Base-by-base conservation (phyloP, 2,888 invertebrate species). In the Diplazon laetatorius region DNA sequence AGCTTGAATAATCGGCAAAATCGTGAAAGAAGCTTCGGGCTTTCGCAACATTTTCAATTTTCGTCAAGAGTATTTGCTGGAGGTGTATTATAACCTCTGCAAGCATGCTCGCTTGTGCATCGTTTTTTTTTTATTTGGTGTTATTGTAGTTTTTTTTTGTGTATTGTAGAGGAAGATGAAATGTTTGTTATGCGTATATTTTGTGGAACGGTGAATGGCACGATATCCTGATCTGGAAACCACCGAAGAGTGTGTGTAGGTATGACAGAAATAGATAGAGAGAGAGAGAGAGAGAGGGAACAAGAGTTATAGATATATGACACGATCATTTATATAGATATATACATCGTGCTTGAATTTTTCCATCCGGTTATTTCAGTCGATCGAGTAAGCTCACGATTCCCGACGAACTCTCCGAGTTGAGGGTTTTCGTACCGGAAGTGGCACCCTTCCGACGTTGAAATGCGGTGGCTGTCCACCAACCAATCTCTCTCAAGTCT, bases 351-450 rank as follows among this genome's bases (percentile, higher is more conserved):
- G 16, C 25, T 14, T 8, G 42, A 55, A 57, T 39, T 72, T 55
- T 68, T 46, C 60, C 39, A 55, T 30, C 55, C 37, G 52, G 71
- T 60, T 60, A 44, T 68, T 52, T 16, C 22, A 30, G 16, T 50
- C 48, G 42, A 57, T 63, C 35, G 25, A 57, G 69, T 65, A 25
- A 52, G 59, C 42, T 57, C 59, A 22, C 59, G 46, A 57, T 59
- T 50, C 22, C 50, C 60, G 14, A 8, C 75, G 57, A 76, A 76
- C 63, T 69, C 57, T 63, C 22, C 50, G 55, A 68, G 75, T 14
- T 25, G 46, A 18, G 30, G 44, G 52, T 37, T n/a, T n/a, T 76
- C 68, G 44, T 69, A 52, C 20, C 75, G 68, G 75, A 79, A 76
- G 50, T 72, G 72, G 68, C 48, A 57, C 68, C 72, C 72, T 72